Base-by-base conservation (phyloP, 2,888 invertebrate species). In the Caenorhabditis panamensis region DNA sequence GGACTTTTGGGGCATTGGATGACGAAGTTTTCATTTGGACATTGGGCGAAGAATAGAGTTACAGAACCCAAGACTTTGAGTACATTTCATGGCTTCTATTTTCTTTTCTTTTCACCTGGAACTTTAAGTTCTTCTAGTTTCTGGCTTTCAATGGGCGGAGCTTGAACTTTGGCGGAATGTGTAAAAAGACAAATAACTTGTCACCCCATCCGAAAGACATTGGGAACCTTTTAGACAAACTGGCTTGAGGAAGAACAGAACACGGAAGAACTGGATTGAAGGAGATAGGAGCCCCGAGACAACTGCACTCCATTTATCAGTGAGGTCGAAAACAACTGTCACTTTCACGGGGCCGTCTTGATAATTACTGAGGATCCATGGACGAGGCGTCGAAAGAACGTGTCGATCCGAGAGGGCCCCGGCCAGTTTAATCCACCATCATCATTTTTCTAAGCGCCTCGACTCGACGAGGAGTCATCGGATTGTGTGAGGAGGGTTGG, bases 291-390 rank as follows among this genome's bases (percentile, higher is more conserved):
- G 26, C 20, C n/a, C n/a, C 20, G 18, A 51, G 54, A 71, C 72
- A 72, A 63, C 63, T 56, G 72, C 72, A 72, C 72, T 72, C 72
- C 56, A 72, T 72, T 72, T 72, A 72, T 72, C 72, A 63, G 63
- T 72, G 58, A 63, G 63, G 72, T 72, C 71, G 63, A 72, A 63
- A 72, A 63, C 72, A 72, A 72, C 72, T 72, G 72, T 58, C 54
- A 47, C 62, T 20, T 28, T 53, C 47, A 41, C 47, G 53, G 44
- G 37, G 41, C 44, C 53, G 16, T 37, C 28, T 31, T 61, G 51
- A 61, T 71, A 71, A 71, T 62, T 54, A 44, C 54, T 20, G 26
- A n/a, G n/a, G 54, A 56, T 28, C 31, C 54, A 18, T 31, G 54
- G 28, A 31, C 24, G 26, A 53, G 13, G 41, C 13, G 28, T 13